Percentiles rank a stretch among this genome's conserved stretches.
These are phyloP conservation scores for Aphaenogaster ashmeadi DNA, from an alignment of 1,140 invertebrate species.

Conservation along the genomic window DNA sequence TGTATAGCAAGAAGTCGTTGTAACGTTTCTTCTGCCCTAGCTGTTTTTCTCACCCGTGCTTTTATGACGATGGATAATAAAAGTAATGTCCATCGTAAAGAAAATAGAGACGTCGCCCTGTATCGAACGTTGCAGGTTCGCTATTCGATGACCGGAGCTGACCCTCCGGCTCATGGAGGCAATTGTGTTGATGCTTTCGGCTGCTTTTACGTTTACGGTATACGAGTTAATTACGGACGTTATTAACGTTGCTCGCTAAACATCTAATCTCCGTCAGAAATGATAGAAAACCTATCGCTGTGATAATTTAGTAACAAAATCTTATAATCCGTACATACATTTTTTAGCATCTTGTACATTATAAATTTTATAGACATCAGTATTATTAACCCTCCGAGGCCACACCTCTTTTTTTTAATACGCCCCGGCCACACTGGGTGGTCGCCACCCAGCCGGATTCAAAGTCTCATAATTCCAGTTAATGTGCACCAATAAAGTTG, in stretches of 20 bases:
- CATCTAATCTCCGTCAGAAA: not conserved
- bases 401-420: too few relatives aligned
- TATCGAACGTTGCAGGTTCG: slow-evolving; percentile 66
- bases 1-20: slow-evolving; percentile 19
- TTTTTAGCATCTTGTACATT: not conserved
- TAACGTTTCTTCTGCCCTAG: slow-evolving; percentile 39
- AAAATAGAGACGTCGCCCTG: slow-evolving; percentile 69
- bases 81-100: slow-evolving; percentile 82
- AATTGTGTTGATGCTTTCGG: slow-evolving; percentile 76
- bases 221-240: slow-evolving; percentile 11
- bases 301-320: not conserved
- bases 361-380: not conserved
- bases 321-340: not conserved
- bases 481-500: too few relatives aligned
- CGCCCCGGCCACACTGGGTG: too few relatives aligned
- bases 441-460: too few relatives aligned
- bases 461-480: too few relatives aligned
- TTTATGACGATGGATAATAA: slow-evolving; percentile 77
- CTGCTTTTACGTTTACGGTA: slow-evolving; percentile 78
- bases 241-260: slow-evolving; percentile 14
- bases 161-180: slow-evolving; percentile 65
- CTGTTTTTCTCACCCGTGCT: slow-evolving; percentile 64
- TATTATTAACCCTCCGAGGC: too few relatives aligned
- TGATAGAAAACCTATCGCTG: not conserved
- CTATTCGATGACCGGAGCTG: slow-evolving; percentile 21